Evolutionary conservation across 1,140 invertebrate genomes (phyloP), one percentile per base, ranked within the genome.

Genomic region (Trypoxylus dichotomus): DNA sequence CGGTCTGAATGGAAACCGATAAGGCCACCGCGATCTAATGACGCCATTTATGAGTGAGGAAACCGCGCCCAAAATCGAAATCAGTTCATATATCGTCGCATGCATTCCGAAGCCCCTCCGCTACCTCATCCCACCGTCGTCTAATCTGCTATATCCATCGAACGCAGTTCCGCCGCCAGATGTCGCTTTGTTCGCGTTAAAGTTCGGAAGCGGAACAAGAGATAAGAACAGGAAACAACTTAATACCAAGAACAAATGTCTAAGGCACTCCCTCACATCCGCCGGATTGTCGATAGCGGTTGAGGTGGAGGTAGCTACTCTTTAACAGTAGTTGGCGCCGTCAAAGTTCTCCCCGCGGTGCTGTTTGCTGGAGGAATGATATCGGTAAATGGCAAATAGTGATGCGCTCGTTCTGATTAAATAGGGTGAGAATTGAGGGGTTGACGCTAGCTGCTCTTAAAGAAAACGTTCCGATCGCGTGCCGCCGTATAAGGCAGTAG

Each of bases 381-480:
- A 58, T 58, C 47, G 47, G 47, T n/a, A 58, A 58, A 58, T 58
- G 47, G 47, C 47, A 58, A 58, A 58, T 58, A 58, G 47, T n/a
- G 47, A 58, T 58, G 47, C 47, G 32, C 32, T 5, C 47, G 47
- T 21, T 58, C 21, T 58, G 47, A 58, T 58, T 58, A 58, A 58
- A 58, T 58, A 58, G 47, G 15, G 47, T 58, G 47, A 58, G 15
- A 58, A 58, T 58, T 37, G n/a, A n/a, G n/a, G 42, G 42, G 42
- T 8, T 7, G 15, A 8, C 15, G 15, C 42, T 8, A 15, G 15
- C 7, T 15, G 47, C 47, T 58, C 47, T n/a, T 58, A 58, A 58
- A 13, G 15, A 21, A 58, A 58, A 58, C 13, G 47, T 58, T 58
- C 15, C 47, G 47, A 58, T 58, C 6, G 21, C 21, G 47, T 21